Base-by-base conservation (phyloP, 2,888 invertebrate species). In the Scaptomyza flava region DNA sequence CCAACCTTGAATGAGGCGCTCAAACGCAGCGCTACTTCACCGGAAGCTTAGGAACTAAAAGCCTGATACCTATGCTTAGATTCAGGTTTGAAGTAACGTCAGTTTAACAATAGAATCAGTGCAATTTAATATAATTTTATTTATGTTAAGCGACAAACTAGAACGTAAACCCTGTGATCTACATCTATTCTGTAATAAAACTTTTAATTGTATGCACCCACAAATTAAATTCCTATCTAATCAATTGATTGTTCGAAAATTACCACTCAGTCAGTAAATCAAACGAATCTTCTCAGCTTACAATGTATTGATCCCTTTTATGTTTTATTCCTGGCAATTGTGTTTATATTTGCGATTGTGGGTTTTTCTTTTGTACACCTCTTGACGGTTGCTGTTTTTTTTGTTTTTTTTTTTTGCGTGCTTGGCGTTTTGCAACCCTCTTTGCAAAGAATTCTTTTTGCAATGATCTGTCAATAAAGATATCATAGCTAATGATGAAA, bases 1-100 rank as follows among this genome's bases (percentile, higher is more conserved):
- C 92, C 94, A 6, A 91, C 92, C 0, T 72, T 92, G 11, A 91
- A 91, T 30, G 92, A 92, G 42, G 84, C 89, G 4, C 76, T 92
- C n/a, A 92, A 92, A 62, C 79, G 92, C 0, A 92, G 91, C 69
- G 80, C 87, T 1, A 70, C 88, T 45, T 89, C 92, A 4, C 90
- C 92, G 7, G 92, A 92, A 65, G 76, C 86, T 30, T 91, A 83
- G 68, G 60, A 33, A 41, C 33, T 23, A 17, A 7, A 20, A 27
- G 8, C 36, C 11, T 9, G 4, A 48, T 9, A 5, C n/a, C n/a
- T 12, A n/a, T 6, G 6, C 14, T 14, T 5, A 30, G 33, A 1
- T 17, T 17, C 17, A 17, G 17, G 17, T 23, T 3, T 14, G 27
- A 11, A 51, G 1, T 23, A 57, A 82, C 69, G 79, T 48, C 72